Evolutionary conservation across 2,888 invertebrate species (phyloP).

Genomic region (Acrobasis repandana): DNA sequence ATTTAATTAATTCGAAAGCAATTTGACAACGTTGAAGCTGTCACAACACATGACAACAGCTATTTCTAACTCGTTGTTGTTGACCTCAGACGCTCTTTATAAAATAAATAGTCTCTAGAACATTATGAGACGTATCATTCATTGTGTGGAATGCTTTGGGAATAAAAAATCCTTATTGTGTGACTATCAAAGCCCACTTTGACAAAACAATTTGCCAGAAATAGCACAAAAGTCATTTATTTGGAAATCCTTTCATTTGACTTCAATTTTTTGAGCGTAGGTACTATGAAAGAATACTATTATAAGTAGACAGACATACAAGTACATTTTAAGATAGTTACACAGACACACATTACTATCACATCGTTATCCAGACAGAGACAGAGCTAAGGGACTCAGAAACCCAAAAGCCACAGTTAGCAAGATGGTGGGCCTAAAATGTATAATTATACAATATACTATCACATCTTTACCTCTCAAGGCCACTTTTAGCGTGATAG

Average conservation of each 20-base stretch:
- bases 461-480: too few relatives aligned
- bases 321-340: too few relatives aligned
- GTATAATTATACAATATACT: too few relatives aligned
- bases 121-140: slow-evolving; percentile 9
- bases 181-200: slow-evolving; percentile 2
- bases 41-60: slow-evolving; percentile 14
- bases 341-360: too few relatives aligned
- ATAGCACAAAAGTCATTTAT: background rate
- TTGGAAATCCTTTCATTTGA: slow-evolving; percentile 2
- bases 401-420: too few relatives aligned
- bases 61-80: slow-evolving; percentile 17
- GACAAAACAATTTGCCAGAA: slow-evolving; percentile 7
- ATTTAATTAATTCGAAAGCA: background rate
- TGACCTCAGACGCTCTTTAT: slow-evolving; percentile 13
- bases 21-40: background rate
- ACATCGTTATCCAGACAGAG: too few relatives aligned
- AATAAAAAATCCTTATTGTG: slow-evolving; percentile 15
- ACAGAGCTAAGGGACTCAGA: too few relatives aligned
- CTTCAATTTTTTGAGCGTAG: background rate
- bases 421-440: too few relatives aligned
- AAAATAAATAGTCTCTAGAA: slow-evolving; percentile 18
- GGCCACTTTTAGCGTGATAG: too few relatives aligned
- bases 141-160: slow-evolving; percentile 9
- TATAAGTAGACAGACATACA: too few relatives aligned
- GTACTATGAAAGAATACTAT: too few relatives aligned